These are phyloP conservation scores for Dipodomys merriami DNA, from an alignment of 2,113 vertebrate species.

Conservation along the genomic window DNA sequence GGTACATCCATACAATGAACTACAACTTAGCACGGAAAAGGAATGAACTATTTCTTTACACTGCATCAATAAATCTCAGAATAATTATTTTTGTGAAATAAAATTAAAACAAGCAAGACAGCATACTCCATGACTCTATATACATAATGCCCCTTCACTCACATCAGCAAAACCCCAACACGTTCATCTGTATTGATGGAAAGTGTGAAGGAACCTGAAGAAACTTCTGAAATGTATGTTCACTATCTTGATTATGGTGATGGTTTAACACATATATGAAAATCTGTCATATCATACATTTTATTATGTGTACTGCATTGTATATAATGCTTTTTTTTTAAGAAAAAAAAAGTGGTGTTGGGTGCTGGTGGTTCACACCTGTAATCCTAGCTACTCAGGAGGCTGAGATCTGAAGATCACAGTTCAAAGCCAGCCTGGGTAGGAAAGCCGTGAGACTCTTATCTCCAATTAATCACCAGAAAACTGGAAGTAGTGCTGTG, in stretches of 20 bases:
- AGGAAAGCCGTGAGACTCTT: too few species aligned
- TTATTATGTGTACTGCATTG: constrained; percentile 5
- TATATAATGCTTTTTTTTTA: neutral
- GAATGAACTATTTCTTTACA: neutral
- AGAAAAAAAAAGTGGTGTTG: neutral
- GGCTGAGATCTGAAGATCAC: too few species aligned
- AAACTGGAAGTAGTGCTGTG: too few species aligned
- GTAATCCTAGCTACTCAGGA: too few species aligned
- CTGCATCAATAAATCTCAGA: constrained; percentile 14
- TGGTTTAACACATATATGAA: neutral
- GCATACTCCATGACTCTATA: neutral
- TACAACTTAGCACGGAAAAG: neutral
- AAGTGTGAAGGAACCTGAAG: neutral
- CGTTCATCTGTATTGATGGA: neutral
- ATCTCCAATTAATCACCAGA: too few species aligned
- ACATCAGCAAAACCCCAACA: neutral
- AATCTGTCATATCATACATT: neutral
- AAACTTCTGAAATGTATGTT: constrained; percentile 7
- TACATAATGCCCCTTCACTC: neutral
- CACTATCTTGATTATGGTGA: neutral
- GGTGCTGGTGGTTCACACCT: too few species aligned
- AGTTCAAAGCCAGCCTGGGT: too few species aligned
- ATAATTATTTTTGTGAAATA: neutral
- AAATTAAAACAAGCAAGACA: neutral
- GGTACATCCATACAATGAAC: neutral